A percentile compares a stretch with the other conserved stretches of the same genome.
phyloP scores from a whole-genome alignment of 2,113 vertebrate genomes.

The Oceanites oceanicus region DNA sequence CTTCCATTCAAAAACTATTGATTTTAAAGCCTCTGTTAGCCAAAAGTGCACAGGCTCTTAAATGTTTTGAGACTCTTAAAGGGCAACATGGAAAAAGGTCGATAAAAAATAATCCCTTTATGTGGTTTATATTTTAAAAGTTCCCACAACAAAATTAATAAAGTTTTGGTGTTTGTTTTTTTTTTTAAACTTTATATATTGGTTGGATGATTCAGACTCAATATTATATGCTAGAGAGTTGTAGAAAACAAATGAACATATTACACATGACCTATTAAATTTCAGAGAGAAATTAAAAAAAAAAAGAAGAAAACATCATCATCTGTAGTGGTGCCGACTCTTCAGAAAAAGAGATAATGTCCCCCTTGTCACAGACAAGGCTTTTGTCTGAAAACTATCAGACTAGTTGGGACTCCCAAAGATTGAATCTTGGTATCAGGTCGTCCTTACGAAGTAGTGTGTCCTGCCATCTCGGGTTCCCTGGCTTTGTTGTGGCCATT shows the following conservation, averaged over 20 bases:
- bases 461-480: not conserved
- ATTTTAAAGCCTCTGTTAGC: conserved; percentile 61
- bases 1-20: conserved; percentile 68
- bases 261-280: not conserved
- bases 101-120: conserved; percentile 63
- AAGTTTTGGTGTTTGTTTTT: not conserved
- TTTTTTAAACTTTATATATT: not conserved
- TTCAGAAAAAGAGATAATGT: not conserved
- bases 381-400: not conserved
- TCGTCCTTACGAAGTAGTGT: fast-evolving
- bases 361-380: not conserved
- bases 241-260: not conserved
- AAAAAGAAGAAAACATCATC: not conserved
- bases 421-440: not conserved
- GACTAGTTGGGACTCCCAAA: not conserved
- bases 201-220: conserved; percentile 24
- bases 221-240: not conserved
- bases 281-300: not conserved
- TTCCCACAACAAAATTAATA: conserved; percentile 58
- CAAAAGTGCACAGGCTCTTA: conserved; percentile 49
- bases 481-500: not conserved
- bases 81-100: conserved; percentile 52
- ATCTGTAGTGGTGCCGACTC: not conserved
- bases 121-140: conserved; percentile 61
- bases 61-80: conserved; percentile 69